Conservation (phyloP, 2,113 vertebrate genomes). For the Lophotis ruficrista region DNA sequence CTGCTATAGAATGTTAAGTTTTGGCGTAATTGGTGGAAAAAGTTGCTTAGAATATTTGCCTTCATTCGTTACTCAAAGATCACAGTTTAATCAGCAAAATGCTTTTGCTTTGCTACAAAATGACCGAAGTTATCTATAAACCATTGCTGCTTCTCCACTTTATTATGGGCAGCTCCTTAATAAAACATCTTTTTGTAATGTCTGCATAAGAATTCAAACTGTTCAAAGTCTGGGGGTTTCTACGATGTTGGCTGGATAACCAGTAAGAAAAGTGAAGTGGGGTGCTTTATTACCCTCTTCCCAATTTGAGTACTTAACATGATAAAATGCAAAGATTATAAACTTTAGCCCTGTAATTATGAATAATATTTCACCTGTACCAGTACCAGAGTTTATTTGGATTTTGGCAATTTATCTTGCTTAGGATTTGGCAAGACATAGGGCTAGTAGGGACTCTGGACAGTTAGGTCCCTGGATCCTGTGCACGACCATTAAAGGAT, state of each 20-base stretch:
- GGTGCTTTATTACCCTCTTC: neutral
- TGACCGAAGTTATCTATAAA: accelerated
- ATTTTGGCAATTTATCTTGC: neutral
- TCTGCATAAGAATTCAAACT: neutral
- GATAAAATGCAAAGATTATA: neutral
- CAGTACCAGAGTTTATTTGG: neutral
- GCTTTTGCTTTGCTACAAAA: neutral
- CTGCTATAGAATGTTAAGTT: neutral
- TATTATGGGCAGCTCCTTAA: neutral
- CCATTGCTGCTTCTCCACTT: neutral
- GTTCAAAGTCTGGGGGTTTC: neutral
- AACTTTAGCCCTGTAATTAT: neutral
- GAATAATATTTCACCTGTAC: neutral
- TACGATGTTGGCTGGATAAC: neutral
- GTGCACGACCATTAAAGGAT: neutral
- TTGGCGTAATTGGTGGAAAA: neutral
- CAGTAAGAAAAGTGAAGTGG: neutral
- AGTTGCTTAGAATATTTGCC: neutral
- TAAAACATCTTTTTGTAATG: neutral
- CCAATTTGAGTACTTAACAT: neutral
- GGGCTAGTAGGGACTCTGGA: neutral
- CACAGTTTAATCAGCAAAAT: neutral
- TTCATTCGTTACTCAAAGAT: neutral
- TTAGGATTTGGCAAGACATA: neutral
- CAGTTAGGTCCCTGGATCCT: neutral